Base-by-base conservation (phyloP, 2,888 invertebrate species). In the Dryobota labecula region DNA sequence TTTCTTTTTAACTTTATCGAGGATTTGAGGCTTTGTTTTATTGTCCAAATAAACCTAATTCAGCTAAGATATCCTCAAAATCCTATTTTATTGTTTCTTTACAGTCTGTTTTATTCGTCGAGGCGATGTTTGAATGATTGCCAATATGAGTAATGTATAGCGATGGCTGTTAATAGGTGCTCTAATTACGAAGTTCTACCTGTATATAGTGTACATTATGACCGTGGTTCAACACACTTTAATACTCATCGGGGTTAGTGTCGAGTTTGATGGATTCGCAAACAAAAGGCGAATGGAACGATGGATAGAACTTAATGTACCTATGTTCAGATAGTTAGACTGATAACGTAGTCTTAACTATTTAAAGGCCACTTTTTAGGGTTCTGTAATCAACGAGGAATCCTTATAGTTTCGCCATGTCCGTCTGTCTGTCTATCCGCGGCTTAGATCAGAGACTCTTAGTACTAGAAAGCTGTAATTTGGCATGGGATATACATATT, bases 21-120 rank as follows among this genome's bases (percentile, higher is more conserved):
- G 45, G 36, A 47, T 70, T n/a, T 2, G 7, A 56, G 45, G 36
- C 53, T 65, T 71, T 47, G 41, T 78, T 79, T 71, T 58, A 63
- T n/a, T 62, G 38, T 65, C 49, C 24, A 38, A 49, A 63, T 75
- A 76, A 76, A 80, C 47, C 33, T 18, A 62, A 61, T 64, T 77
- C 38, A 33, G 13, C 27, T 6, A 9, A 72, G 69, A 38, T 47
- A 62, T 69, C n/a, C 9, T 45, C 30, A n/a, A 47, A 41, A 36
- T 60, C 30, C 45, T 38, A 36, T 73, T 80, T 78, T 66, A 78
- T 69, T 60, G 82, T 78, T 78, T 58, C 68, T 65, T 47, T 64
- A 61, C 80, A 69, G 69, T 63, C 65, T 45, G 45, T 66, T 62
- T 65, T 74, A 67, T 65, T 70, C 13, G 71, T 49, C 15, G 13